Conservation (phyloP, 2,113 vertebrate genomes). For the Oceanodroma tethys region DNA sequence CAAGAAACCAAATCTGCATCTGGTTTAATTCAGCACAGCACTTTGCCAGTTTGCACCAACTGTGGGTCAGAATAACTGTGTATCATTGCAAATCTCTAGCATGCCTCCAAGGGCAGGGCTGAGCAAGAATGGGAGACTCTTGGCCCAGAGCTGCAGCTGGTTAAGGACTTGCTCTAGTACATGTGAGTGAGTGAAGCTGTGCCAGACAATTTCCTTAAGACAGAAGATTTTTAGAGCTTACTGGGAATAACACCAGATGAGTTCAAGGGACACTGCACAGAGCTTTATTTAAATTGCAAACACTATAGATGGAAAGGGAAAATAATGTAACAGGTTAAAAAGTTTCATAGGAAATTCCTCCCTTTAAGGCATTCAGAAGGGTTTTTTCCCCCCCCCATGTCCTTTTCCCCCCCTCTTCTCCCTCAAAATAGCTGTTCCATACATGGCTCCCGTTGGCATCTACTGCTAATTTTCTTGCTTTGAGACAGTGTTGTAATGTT, state of each 20-base stretch:
- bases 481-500: not conserved
- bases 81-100: not conserved
- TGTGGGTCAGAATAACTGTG: not conserved
- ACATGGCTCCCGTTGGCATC: not conserved
- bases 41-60: not conserved
- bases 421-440: not conserved
- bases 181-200: not conserved
- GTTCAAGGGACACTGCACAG: not conserved
- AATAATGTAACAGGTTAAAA: not conserved
- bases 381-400: accelerated
- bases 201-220: not conserved
- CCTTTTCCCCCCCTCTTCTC: not conserved
- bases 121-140: not conserved
- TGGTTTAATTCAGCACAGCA: not conserved
- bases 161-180: not conserved
- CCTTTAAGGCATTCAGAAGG: not conserved
- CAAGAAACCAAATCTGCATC: not conserved
- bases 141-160: not conserved
- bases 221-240: not conserved
- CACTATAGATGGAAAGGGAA: not conserved
- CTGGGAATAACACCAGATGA: not conserved
- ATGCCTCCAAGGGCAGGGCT: accelerated
- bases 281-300: not conserved
- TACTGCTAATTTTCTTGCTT: not conserved
- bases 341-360: not conserved